Conservation (phyloP, 2,113 vertebrate species). For the Prochilodus magdalenae region DNA sequence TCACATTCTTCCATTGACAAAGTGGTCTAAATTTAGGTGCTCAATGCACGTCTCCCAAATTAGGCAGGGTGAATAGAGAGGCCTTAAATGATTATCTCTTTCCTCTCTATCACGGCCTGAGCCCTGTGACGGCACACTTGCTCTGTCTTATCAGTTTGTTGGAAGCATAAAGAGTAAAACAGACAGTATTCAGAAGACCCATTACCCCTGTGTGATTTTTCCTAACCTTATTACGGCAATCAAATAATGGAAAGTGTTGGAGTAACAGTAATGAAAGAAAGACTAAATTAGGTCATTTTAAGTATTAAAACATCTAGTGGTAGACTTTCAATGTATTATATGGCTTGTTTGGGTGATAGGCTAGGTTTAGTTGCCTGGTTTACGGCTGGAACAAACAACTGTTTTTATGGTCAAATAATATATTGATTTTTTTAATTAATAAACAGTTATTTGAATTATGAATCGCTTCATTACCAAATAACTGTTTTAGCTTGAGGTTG, state of each 20-base stretch:
- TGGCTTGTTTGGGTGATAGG: too few relatives aligned
- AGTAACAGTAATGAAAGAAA: too few relatives aligned
- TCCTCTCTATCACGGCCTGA: slow-evolving; percentile 22
- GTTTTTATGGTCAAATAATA: too few relatives aligned
- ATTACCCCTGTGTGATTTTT: not conserved
- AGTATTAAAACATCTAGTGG: too few relatives aligned
- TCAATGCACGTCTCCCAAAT: slow-evolving; percentile 58
- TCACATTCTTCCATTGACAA: slow-evolving; percentile 56
- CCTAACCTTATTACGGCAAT: not conserved
- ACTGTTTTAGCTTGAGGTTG: too few relatives aligned
- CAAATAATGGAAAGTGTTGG: not conserved
- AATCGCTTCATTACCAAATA: too few relatives aligned
- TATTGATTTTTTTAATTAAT: too few relatives aligned
- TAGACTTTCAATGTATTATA: not conserved
- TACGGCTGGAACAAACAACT: too few relatives aligned
- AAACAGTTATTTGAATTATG: too few relatives aligned
- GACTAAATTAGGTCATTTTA: too few relatives aligned
- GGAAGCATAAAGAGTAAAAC: slow-evolving; percentile 25
- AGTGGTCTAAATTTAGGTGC: slow-evolving; percentile 58
- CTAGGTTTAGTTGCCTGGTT: too few relatives aligned
- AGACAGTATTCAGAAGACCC: slow-evolving; percentile 24
- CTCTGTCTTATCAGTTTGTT: slow-evolving; percentile 46
- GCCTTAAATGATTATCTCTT: slow-evolving; percentile 53
- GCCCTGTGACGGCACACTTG: slow-evolving; percentile 25
- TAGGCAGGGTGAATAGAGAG: slow-evolving; percentile 40